phyloP scores from a whole-genome alignment of 2,113 vertebrate species.

The Oxygymnocypris stewartii region DNA sequence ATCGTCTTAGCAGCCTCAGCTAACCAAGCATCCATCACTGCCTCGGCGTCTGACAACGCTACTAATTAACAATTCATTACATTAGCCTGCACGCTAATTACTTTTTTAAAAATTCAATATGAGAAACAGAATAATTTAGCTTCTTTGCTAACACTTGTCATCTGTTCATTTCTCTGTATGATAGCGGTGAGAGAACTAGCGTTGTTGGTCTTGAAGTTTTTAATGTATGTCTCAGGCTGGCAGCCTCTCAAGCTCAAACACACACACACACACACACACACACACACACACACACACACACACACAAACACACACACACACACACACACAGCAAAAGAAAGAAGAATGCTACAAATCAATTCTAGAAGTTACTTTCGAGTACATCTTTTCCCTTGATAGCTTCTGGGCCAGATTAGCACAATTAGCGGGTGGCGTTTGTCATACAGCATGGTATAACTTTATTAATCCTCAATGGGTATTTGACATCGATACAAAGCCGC shows the following conservation, averaged over 20 bases:
- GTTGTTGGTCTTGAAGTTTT: slow-evolving; percentile 12
- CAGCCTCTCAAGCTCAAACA: slow-evolving; percentile 2
- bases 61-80: slow-evolving; percentile 59
- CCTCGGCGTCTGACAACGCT: slow-evolving; percentile 46
- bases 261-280: neutral
- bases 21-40: slow-evolving; percentile 50
- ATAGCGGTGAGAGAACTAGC: slow-evolving; percentile 34
- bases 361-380: neutral
- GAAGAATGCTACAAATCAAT: slow-evolving; percentile 5
- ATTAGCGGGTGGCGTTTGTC: slow-evolving; percentile 4
- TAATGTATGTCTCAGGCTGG: slow-evolving; percentile 48
- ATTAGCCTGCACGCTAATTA: slow-evolving; percentile 56
- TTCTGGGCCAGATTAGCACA: neutral
- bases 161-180: slow-evolving; percentile 48
- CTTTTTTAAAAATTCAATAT: slow-evolving; percentile 50
- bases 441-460: neutral
- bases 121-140: slow-evolving; percentile 50
- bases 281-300: no score
- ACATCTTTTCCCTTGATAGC: neutral
- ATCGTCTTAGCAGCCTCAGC: slow-evolving; percentile 18
- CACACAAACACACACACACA: no score
- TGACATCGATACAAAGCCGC: neutral
- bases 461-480: slow-evolving; percentile 27
- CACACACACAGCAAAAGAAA: no score
- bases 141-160: slow-evolving; percentile 49